Conservation (phyloP, 2,797 vertebrate genomes). For the Malacoctenus gilli region DNA sequence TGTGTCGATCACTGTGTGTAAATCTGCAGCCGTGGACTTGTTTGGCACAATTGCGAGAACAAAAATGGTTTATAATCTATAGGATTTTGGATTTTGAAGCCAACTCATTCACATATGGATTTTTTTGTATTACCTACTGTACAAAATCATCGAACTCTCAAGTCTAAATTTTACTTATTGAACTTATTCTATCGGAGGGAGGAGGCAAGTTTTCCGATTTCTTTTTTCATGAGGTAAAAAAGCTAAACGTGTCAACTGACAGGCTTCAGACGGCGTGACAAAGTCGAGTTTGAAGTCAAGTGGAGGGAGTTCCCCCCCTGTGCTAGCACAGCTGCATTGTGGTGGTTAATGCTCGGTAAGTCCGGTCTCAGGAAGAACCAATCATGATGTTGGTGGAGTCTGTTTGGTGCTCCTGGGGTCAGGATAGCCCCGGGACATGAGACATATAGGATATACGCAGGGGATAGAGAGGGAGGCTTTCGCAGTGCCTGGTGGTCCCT, state of each 20-base stretch:
- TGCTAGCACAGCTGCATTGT: conserved; percentile 55
- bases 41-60: no score
- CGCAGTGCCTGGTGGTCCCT: conserved; percentile 63
- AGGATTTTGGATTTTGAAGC: no score
- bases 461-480: conserved; percentile 58
- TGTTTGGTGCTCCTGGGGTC: conserved; percentile 68
- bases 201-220: no score
- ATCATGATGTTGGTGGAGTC: conserved; percentile 63
- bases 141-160: no score
- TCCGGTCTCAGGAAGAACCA: conserved; percentile 76
- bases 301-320: conserved; percentile 52
- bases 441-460: conserved; percentile 60
- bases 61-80: no score
- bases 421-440: conserved; percentile 69
- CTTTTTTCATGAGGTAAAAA: conserved; percentile 5
- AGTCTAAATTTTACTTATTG: no score
- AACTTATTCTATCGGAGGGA: no score
- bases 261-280: conserved; percentile 27
- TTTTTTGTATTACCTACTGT: no score
- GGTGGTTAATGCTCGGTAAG: conserved; percentile 66
- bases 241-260: conserved; percentile 19
- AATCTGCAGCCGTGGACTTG: no score
- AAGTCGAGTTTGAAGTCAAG: conserved; percentile 44
- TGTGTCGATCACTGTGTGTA: no score
- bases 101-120: no score